Conservation (phyloP, 2,113 vertebrate species). For the Platichthys flesus region DNA sequence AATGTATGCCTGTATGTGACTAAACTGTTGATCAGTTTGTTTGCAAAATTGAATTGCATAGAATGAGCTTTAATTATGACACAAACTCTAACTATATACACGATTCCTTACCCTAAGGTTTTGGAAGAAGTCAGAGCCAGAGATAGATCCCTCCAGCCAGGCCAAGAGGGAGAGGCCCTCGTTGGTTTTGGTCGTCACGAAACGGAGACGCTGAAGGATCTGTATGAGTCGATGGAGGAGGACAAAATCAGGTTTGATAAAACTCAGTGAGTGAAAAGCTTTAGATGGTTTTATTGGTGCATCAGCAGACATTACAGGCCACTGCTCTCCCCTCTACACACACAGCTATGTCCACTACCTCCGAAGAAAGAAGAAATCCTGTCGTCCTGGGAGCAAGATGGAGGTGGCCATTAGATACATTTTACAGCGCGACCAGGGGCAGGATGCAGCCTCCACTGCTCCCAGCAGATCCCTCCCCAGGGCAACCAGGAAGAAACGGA, state of each 20-base stretch:
- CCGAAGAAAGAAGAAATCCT: neutral
- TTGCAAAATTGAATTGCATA: no score
- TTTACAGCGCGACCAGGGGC: neutral
- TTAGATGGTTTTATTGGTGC: neutral
- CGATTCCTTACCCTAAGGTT: neutral
- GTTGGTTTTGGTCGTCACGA: neutral
- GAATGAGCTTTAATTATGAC: no score
- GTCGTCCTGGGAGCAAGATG: neutral
- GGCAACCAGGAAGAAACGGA: no score
- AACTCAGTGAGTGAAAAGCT: neutral
- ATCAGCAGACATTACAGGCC: neutral
- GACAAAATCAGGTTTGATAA: slow-evolving; percentile 20
- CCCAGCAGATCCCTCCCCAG: no score
- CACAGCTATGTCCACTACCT: slow-evolving; percentile 24
- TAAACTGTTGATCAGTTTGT: no score
- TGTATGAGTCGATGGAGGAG: neutral
- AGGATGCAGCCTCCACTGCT: no score
- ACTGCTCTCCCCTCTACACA: neutral
- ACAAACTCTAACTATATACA: neutral
- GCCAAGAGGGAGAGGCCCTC: slow-evolving; percentile 1
- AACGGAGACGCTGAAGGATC: neutral
- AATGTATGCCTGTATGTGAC: no score
- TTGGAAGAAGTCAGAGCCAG: neutral
- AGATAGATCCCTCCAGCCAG: neutral
- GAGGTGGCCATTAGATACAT: slow-evolving; percentile 2